Evolutionary conservation across 2,797 vertebrate genomes (phyloP), one percentile per base, ranked within the genome.

Genomic region (Alectoris magna): DNA sequence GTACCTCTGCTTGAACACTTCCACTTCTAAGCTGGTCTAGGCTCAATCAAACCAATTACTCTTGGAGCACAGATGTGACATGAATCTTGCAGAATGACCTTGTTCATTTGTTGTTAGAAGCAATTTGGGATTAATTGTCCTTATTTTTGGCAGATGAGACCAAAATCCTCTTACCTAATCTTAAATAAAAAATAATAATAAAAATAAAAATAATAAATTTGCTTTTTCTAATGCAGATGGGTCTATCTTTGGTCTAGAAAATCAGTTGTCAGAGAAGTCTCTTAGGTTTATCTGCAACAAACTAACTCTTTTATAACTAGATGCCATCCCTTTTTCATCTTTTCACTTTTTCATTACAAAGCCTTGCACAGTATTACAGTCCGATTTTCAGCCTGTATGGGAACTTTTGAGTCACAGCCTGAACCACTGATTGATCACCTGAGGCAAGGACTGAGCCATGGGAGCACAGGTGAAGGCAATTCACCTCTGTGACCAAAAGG

Each of bases 141-240:
- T 84, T 70, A 18, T 14, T 16, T 69, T 86, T 90, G 55, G 59
- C 51, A 94, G 43, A 38, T 51, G 46, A 84, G 10, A 78, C 43
- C 22, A 38, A 88, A 88, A 63, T 78, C n/a, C 3, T 94, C 71
- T 94, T 94, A 39, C 23, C 60, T 81, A 55, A 67, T 79, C 34
- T 82, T 46, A 46, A 22, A 48, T 48, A 48, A 24, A 48, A 48
- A 48, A 23, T 23, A 23, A 24, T 48, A 48, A 48, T 48, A 48
- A 24, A 48, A 48, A 48, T 23, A 48, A 13, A 23, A 48, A 34
- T 34, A 48, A 23, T 48, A 48, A 48, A 48, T 48, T 53, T 51
- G 1, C 1, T 84, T 81, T 84, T 91, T 67, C 71, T 84, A 58
- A 49, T 73, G 41, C 26, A 55, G 38, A 27, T 17, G 38, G 27